A percentile compares a stretch with the other conserved stretches of the same genome.
Evolutionary conservation across 2,888 invertebrate genomes (phyloP).

Genomic region (Rotaria magnacalcarata): DNA sequence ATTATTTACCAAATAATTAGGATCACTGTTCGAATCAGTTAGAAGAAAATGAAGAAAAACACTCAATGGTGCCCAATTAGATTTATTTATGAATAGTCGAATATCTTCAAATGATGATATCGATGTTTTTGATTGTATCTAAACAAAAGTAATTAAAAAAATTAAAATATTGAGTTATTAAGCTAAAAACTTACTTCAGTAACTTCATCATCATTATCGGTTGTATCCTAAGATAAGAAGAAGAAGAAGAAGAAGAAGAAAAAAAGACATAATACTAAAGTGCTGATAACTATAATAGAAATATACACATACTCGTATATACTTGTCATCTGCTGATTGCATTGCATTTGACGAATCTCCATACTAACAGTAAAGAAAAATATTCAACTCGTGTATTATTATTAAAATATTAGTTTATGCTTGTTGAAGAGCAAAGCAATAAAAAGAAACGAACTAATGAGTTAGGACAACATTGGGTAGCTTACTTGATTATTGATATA

Average conservation of each 20-base stretch:
- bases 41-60: constrained; percentile 32
- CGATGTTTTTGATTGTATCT: constrained; percentile 13
- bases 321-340: neutral
- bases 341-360: neutral
- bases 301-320: neutral
- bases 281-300: neutral
- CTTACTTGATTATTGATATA: neutral
- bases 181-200: neutral
- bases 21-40: neutral
- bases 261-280: neutral
- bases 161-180: too few relatives aligned
- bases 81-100: neutral
- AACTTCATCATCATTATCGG: constrained; percentile 7
- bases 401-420: neutral
- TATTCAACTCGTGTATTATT: neutral
- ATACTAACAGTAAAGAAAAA: neutral
- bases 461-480: neutral
- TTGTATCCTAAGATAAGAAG: neutral
- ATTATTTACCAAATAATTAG: neutral
- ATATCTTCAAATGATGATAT: constrained; percentile 30
- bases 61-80: constrained; percentile 33
- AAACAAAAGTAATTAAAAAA: too few relatives aligned
- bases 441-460: neutral
- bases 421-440: neutral
- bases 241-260: neutral